These are phyloP conservation scores for Labia minor DNA, from an alignment of 2,888 invertebrate species.

Conservation along the genomic window DNA sequence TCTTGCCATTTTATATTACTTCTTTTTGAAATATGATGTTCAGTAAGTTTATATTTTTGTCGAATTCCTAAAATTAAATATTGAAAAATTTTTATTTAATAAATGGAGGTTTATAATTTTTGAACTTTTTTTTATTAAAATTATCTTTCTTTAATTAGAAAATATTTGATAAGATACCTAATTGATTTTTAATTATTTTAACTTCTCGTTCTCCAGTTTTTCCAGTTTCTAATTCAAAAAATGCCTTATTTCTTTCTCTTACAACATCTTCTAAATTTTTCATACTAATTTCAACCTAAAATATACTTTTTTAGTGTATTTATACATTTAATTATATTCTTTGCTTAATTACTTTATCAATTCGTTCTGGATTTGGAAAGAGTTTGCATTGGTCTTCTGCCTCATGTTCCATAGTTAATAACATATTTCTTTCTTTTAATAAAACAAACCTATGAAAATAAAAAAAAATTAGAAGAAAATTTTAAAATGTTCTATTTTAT, in stretches of 20 bases:
- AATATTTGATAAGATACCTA: constrained; percentile 55
- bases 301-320: constrained; percentile 17
- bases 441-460: constrained; percentile 56
- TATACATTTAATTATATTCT: neutral
- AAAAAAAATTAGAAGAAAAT: constrained; percentile 19
- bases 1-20: constrained; percentile 55
- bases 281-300: constrained; percentile 83
- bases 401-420: constrained; percentile 88
- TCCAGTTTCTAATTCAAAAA: constrained; percentile 79
- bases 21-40: constrained; percentile 54
- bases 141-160: too few species aligned
- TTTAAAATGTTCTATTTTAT: neutral
- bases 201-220: constrained; percentile 67
- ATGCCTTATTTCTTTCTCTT: constrained; percentile 84
- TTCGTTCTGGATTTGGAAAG: constrained; percentile 84
- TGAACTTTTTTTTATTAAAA: too few species aligned
- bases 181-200: constrained; percentile 43
- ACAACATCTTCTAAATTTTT: constrained; percentile 81
- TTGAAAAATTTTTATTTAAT: too few species aligned
- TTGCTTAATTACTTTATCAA: constrained; percentile 61
- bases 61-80: too few species aligned
- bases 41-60: constrained; percentile 40
- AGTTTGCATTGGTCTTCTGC: constrained; percentile 51
- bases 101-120: too few species aligned
- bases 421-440: constrained; percentile 93